Base-by-base conservation (phyloP, 1,140 invertebrate genomes). In the Caerostris extrusa region DNA sequence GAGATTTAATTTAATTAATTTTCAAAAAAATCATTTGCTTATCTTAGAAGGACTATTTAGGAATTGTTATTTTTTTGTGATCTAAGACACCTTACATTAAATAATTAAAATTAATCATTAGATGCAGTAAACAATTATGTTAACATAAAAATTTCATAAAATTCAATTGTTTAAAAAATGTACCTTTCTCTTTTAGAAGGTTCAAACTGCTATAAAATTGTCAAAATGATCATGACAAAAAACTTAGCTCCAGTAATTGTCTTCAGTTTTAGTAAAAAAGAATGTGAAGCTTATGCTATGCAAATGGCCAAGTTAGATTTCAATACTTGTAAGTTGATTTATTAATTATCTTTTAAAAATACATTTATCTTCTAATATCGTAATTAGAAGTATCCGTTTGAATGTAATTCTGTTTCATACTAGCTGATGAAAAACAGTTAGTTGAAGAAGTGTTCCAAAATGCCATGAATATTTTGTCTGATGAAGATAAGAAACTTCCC, bases 211-310 rank as follows among this genome's bases (percentile, higher is more conserved):
- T 99, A 98, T 95, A 99, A 99, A 96, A 98, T 99, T 91, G 98
- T 99, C 5, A 99, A 99, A 96, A 99, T 99, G 98, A 99, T 99
- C 55, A 99, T 99, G 98, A 99, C 99, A 95, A 96, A 98, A 81
- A 98, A 99, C 96, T 99, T 99, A 96, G 98, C 99, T 0, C 99
- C 99, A 0, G 98, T 99, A 19, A 99, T 99, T 95, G 98, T 99
- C 89, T 99, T 99, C 96, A 99, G 99, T 95, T 99, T 99, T 96
- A 99, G 98, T 95, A 99, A 99, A 96, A 99, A 99, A 96, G 99
- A 99, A 95, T 99, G 99, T 95, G 99, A 99, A 96, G 96, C 98
- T 0, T 99, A 99, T 96, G 99, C 99, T 0, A 97, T 99, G 96
- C 98, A 99, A 96, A 98, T 99, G 97, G 97, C 98, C 0, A 99